Evolutionary conservation across 2,113 vertebrate genomes (phyloP), one percentile per base, ranked within the genome.

Genomic region (Alethe castanea): DNA sequence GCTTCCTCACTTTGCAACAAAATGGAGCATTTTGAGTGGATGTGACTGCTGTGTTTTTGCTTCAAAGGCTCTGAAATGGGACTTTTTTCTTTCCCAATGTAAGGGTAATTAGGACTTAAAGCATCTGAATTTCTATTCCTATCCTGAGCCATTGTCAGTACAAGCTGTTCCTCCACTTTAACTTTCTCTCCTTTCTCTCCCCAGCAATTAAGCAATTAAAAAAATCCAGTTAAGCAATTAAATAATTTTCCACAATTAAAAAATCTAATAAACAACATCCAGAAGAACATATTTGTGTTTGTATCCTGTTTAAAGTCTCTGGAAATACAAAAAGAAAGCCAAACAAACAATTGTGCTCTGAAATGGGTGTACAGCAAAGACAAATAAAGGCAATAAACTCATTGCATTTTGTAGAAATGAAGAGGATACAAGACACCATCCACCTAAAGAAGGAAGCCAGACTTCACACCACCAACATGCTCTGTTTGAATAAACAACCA

Each of bases 351-450:
- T 9, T 31, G 20, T 35, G 19, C n/a, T 86, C 85, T 56, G 52
- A 88, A 90, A 93, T 2, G 5, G 26, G 8, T 59, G 17, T 42
- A n/a, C 36, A 67, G 22, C 28, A 38, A 57, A 78, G 33, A 67
- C 9, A 66, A 94, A 80, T 2, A 12, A 52, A 83, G 4, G 44
- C 13, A 50, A 79, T 48, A 82, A 90, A 65, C 52, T 72, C 28
- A 33, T 14, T 42, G 47, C 8, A 6, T 85, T 86, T 80, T 57
- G 61, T 71, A 65, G 52, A 53, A 71, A 59, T 12, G 0, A 83
- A 56, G 26, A 60, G 9, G 50, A 67, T 5, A 23, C 0, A 0
- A 42, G 35, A 60, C 72, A 88, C 29, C 0, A 1, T 24, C 11
- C 25, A 73, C 31, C 57, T 64, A 44, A 67, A 66, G 42, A 77